Evolutionary conservation across 2,888 invertebrate species (phyloP).

Genomic region (Allygus modestus): DNA sequence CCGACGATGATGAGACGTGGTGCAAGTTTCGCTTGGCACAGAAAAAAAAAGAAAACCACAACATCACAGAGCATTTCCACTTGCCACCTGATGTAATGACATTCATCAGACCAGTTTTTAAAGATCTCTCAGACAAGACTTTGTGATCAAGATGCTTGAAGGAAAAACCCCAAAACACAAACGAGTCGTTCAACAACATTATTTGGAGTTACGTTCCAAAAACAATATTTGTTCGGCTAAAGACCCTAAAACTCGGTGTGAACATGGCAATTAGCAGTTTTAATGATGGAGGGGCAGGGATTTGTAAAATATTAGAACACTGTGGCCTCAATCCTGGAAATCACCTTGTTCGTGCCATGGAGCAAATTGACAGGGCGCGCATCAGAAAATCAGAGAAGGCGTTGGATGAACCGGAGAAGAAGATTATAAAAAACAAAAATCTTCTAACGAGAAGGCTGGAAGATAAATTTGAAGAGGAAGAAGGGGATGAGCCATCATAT

Average conservation of each 20-base stretch:
- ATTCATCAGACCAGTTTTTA: constrained; percentile 33
- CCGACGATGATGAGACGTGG: not conserved
- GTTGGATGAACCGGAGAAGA: constrained; percentile 28
- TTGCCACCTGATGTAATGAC: constrained; percentile 44
- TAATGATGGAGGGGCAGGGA: constrained; percentile 12
- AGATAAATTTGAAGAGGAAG: constrained; percentile 52
- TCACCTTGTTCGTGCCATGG: not conserved
- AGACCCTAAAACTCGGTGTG: constrained; percentile 38
- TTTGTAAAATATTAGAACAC: not conserved
- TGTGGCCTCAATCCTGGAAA: constrained; percentile 29
- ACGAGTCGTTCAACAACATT: constrained; percentile 51
- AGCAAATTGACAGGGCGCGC: constrained; percentile 10
- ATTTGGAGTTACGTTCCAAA: constrained; percentile 53
- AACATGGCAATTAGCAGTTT: constrained; percentile 20
- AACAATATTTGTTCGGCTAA: constrained; percentile 44
- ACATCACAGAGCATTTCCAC: constrained; percentile 32
- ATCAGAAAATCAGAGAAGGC: not conserved
- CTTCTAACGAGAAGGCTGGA: constrained; percentile 50
- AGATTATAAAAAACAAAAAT: constrained; percentile 35
- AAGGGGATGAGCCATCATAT: constrained; percentile 26
- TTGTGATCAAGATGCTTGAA: constrained; percentile 46
- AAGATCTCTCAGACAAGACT: constrained; percentile 14
- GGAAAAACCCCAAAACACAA: constrained; percentile 45
- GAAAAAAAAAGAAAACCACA: not conserved
- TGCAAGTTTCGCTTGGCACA: constrained; percentile 12